Evolutionary conservation across 1,140 invertebrate species (phyloP), one percentile per base, ranked within the genome.

Genomic region (Conus betulinus): DNA sequence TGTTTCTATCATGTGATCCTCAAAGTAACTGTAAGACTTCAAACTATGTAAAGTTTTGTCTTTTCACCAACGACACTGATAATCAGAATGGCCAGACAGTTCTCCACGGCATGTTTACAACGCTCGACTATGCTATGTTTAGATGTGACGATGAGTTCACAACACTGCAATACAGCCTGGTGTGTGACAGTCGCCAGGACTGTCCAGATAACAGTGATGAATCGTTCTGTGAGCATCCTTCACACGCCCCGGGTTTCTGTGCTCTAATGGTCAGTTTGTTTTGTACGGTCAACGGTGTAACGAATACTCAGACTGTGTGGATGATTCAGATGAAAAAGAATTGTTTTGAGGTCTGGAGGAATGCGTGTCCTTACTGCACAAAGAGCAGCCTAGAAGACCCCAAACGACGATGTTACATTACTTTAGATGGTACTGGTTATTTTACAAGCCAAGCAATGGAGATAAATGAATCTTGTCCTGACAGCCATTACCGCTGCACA

Each of bases 121-220:
- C 63, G 63, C 23, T 8, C 20, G 7, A 7, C 5, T 55, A n/a
- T 55, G 55, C 10, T n/a, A 57, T 84, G 83, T 84, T 84, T 60
- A 0, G 17, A 20, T 84, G 83, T 84, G 52, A 57, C 0, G 20
- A 55, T 11, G 6, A 27, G 13, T 20, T 13, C 2, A 27, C 39
- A 39, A 60, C 83, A 84, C 13, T 84, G 52, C 83, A 20, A 7
- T 84, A 84, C 53, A 84, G 15, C 6, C 55, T 84, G 83, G 52
- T 84, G 52, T 85, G 84, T 71, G 60, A 85, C 55, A 67, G 67
- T 27, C 52, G 84, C n/a, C 17, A 67, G 63, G 84, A 85, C n/a
- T 85, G 84, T 39, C 10, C 20, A 8, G 84, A 85, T 6, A 55
- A 55, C 7, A 60, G 52, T 17, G 84, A 85, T 55, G 84, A 85